Percentiles rank a stretch among this genome's conserved stretches.
Conservation (phyloP, 2,888 invertebrate species). For the Villa cingulata region DNA sequence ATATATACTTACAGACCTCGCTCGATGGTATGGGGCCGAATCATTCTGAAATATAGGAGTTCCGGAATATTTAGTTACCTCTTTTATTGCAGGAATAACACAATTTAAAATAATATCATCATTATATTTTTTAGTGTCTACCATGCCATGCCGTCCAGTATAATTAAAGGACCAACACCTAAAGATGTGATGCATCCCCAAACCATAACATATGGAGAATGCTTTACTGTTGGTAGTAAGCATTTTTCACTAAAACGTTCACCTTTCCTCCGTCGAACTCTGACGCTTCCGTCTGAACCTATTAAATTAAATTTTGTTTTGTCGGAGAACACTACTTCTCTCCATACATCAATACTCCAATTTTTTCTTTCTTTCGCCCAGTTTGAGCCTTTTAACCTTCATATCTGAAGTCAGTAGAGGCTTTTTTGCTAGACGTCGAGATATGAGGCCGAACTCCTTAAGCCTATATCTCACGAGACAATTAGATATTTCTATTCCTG, state of each 20-base stretch:
- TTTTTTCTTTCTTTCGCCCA: background rate
- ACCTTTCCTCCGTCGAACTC: background rate
- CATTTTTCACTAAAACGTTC: background rate
- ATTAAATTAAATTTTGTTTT: background rate
- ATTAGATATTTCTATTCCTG: too few relatives aligned
- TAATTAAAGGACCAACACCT: background rate
- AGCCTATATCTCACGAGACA: too few relatives aligned
- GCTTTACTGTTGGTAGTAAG: background rate
- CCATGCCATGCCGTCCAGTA: too few relatives aligned
- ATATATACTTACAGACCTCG: too few relatives aligned
- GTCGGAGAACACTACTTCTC: background rate
- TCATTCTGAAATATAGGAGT: too few relatives aligned
- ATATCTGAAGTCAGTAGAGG: background rate
- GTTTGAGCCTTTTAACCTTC: background rate
- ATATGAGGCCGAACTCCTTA: background rate
- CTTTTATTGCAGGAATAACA: too few relatives aligned
- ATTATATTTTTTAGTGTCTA: too few relatives aligned
- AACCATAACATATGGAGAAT: constrained; percentile 1
- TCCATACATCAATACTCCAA: background rate
- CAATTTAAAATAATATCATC: too few relatives aligned
- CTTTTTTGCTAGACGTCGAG: background rate
- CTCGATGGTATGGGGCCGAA: too few relatives aligned
- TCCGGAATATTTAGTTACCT: too few relatives aligned
- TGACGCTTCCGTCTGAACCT: background rate
- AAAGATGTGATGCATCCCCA: background rate